Base-by-base conservation (phyloP, 2,113 vertebrate species). In the Lipotes vexillifer region DNA sequence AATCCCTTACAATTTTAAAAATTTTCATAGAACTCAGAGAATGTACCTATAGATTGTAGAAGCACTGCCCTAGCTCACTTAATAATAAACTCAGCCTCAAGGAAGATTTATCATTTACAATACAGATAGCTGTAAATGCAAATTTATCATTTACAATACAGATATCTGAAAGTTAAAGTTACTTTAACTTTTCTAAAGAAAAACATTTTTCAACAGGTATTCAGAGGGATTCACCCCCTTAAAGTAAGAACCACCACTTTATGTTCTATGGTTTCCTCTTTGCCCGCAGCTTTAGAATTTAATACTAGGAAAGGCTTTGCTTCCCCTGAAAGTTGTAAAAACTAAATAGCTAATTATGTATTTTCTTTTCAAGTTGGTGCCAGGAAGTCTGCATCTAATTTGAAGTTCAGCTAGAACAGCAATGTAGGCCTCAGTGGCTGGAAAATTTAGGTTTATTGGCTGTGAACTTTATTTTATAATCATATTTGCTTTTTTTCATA, bases 141-240 rank as follows among this genome's bases (percentile, higher is more conserved):
- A 68, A 57, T 7, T 33, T 46, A 82, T 61, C 31, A 66, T 63
- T 87, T 65, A 65, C 2, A 78, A 36, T 6, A 63, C 14, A 87
- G 46, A 38, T 77, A 93, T n/a, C n/a, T 86, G 17, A 7, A 57
- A 57, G 55, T 57, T 57, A 18, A 57, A 57, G 55, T 21, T 44
- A 71, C 12, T 84, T 94, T 33, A 69, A 44, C 78, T 96, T 95
- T 94, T 77, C 66, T 57, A 33, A 75, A 72, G n/a, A 68, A 91
- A 88, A 59, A 59, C 3, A 52, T 36, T 25, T 95, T 81, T 94
- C 8, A 88, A 75, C 69, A 85, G n/a, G 36, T n/a, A 75, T 6
- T 38, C 38, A 81, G 33, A 61, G 6, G 21, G 65, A 74, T 27
- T 68, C 14, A 84, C 7, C 15, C 29, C 8, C 27, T 49, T 84